Base-by-base conservation (phyloP, 2,888 invertebrate species). In the Erebia palarica region DNA sequence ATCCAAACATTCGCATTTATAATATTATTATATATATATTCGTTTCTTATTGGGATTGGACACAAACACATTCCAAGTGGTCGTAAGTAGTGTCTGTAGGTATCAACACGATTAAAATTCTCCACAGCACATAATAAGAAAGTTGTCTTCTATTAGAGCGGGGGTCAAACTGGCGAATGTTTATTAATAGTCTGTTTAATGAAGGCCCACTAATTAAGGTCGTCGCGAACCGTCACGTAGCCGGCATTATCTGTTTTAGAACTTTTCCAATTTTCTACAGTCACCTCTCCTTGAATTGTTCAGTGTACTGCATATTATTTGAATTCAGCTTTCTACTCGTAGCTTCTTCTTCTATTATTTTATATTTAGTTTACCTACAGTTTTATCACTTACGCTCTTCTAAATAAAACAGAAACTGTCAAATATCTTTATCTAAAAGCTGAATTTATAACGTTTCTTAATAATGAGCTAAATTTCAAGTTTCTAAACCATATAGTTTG, bases 191-290 rank as follows among this genome's bases (percentile, higher is more conserved):
- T 81, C 85, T 82, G 85, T 86, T 83, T 81, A 83, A 85, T 86
- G 82, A 84, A 83, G 86, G 86, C 78, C 83, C 84, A 81, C 86
- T 88, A 86, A 90, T 90, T 90, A 90, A 84, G 86, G 80, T 80
- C 76, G 76, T 76, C 77, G 76, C 78, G 78, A 79, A 78, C 81
- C 78, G 81, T 82, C 85, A 82, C 83, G 84, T 83, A 79, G 81
- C 74, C 75, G 75, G 78, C 79, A 81, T 82, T 82, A 80, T 78
- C 83, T 82, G 82, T 81, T 81, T 82, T 78, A 80, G 86, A 91
- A 92, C 87, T 91, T 91, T 91, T 87, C 88, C 88, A 87, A 91
- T 92, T 90, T 88, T 85, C 86, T 80, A 84, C 84, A 84, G 85
- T 87, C 80, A 81, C 80, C 79, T 77, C 78, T 81, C 80, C 83